A percentile compares a stretch with the other conserved stretches of the same genome.
Evolutionary conservation across 2,888 invertebrate genomes (phyloP).

Genomic region (Cerceris rybyensis): DNA sequence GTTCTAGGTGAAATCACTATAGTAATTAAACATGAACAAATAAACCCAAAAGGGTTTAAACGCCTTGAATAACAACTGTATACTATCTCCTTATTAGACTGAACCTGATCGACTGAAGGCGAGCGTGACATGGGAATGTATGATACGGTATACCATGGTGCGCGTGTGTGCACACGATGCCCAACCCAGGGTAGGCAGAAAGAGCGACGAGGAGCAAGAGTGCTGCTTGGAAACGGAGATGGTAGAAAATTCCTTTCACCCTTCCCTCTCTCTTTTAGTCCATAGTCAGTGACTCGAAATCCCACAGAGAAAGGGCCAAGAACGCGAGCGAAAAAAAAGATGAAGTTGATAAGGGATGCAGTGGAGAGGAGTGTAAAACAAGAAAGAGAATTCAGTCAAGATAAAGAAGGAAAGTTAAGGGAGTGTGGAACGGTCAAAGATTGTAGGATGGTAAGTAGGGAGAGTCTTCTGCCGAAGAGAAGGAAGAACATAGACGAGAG

Average conservation of each 20-base stretch:
- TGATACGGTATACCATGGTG: slow-evolving; percentile 47
- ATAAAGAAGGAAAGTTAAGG: slow-evolving; percentile 1
- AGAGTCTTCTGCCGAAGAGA: not conserved
- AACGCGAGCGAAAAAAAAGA: slow-evolving; percentile 8
- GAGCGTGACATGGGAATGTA: slow-evolving; percentile 32
- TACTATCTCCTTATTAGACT: slow-evolving; percentile 29
- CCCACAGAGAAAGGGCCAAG: slow-evolving; percentile 8
- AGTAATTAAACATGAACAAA: not conserved
- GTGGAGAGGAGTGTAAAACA: slow-evolving; percentile 3
- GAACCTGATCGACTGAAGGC: slow-evolving; percentile 52
- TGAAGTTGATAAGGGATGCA: slow-evolving; percentile 3
- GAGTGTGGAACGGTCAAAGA: not conserved
- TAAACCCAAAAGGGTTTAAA: no score
- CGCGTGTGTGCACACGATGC: slow-evolving; percentile 29
- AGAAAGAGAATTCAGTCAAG: slow-evolving; percentile 30
- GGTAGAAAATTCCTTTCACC: slow-evolving; percentile 61
- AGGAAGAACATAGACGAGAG: not conserved
- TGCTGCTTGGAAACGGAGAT: slow-evolving; percentile 55
- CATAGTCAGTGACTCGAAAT: slow-evolving; percentile 20
- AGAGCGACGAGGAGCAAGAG: slow-evolving; percentile 49
- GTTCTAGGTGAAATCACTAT: no score
- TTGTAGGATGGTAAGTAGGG: not conserved
- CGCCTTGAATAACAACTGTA: not conserved
- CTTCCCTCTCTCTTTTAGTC: slow-evolving; percentile 47
- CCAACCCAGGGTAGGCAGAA: slow-evolving; percentile 47